phyloP scores from a whole-genome alignment of 2,113 vertebrate genomes.

The Neotragus moschatus region DNA sequence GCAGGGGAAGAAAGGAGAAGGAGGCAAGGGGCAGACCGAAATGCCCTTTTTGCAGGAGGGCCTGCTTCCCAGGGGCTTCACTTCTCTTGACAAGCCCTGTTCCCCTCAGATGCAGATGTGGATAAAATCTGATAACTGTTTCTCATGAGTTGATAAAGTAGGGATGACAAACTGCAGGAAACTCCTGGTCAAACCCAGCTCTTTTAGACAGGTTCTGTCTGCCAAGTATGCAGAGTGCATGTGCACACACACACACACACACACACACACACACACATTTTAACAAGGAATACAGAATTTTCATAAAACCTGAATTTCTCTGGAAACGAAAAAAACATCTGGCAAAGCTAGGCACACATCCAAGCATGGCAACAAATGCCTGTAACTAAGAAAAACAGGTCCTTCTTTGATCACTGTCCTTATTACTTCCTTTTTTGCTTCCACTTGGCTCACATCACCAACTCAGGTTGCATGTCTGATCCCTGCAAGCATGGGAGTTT shows the following conservation, averaged over 20 bases:
- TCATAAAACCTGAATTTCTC: background rate
- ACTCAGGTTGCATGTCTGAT: background rate
- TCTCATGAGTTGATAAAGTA: background rate
- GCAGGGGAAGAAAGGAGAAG: background rate
- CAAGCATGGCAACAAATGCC: background rate
- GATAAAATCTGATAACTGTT: background rate
- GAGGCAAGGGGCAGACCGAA: background rate
- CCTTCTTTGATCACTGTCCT: background rate
- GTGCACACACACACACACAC: background rate
- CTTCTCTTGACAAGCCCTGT: background rate
- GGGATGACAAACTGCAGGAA: background rate
- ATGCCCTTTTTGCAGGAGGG: background rate
- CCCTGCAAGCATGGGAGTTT: background rate
- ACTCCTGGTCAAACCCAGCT: background rate
- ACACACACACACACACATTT: background rate
- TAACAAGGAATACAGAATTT: background rate
- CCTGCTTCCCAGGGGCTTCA: background rate
- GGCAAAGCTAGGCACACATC: no score
- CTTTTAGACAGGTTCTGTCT: background rate
- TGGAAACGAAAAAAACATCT: background rate
- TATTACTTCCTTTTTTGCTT: background rate
- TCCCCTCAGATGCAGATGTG: background rate
- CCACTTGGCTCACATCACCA: background rate
- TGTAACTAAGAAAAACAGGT: background rate
- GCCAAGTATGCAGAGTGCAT: fast-evolving